These are phyloP conservation scores for Apamea monoglypha DNA, from an alignment of 2,888 invertebrate genomes.

Conservation along the genomic window DNA sequence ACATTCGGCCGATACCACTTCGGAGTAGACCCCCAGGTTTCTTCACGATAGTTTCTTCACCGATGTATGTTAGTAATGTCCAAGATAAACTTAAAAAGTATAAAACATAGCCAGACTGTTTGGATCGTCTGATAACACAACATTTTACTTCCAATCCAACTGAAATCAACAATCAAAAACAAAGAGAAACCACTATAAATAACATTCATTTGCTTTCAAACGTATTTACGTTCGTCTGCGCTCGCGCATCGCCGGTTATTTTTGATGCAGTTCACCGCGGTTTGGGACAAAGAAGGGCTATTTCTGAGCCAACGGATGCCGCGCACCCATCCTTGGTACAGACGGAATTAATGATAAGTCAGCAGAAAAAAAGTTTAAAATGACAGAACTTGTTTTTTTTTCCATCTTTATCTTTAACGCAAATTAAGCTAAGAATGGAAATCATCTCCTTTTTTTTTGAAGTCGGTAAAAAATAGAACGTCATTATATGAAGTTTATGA, in stretches of 20 bases:
- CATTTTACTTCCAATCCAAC: neutral
- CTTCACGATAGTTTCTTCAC: neutral
- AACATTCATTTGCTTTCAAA: conserved; percentile 44
- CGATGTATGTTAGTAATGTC: too few species aligned
- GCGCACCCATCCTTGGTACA: conserved; percentile 25
- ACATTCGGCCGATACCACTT: too few species aligned
- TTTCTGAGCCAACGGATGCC: conserved; percentile 77
- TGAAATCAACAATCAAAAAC: conserved; percentile 29
- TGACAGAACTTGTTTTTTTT: neutral
- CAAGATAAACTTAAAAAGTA: neutral
- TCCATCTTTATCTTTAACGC: neutral
- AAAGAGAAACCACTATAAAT: conserved; percentile 43
- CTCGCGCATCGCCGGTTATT: conserved; percentile 53
- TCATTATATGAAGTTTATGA: too few species aligned
- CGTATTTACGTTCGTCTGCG: conserved; percentile 51
- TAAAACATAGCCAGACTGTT: neutral
- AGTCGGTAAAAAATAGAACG: too few species aligned
- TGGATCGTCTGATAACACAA: neutral
- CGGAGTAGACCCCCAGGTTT: too few species aligned
- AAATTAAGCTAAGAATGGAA: neutral
- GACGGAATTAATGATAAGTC: neutral
- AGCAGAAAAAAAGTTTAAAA: neutral
- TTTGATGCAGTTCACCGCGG: conserved; percentile 55
- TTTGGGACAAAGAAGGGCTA: conserved; percentile 75
- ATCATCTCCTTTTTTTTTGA: neutral